Evolutionary conservation across 2,888 invertebrate species (phyloP).

Genomic region (Biston stratarius): DNA sequence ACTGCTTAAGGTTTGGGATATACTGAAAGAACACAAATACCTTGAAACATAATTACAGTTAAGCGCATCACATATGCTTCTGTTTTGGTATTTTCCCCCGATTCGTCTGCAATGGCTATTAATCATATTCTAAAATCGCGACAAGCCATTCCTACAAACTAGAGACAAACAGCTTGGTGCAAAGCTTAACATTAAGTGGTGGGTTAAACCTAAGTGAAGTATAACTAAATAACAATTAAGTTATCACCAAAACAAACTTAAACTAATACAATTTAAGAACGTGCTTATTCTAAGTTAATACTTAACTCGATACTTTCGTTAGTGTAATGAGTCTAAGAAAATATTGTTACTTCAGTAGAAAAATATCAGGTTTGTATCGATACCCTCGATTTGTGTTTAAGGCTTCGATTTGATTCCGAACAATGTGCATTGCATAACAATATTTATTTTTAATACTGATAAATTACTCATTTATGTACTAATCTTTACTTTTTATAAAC

Average conservation of each 20-base stretch:
- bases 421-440: no score
- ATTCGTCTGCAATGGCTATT: background rate
- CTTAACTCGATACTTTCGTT: slow-evolving; percentile 23
- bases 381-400: slow-evolving; percentile 8
- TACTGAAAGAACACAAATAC: no score
- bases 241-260: slow-evolving; percentile 46
- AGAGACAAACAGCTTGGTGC: slow-evolving; percentile 35
- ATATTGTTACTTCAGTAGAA: slow-evolving; percentile 22
- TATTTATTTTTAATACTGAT: no score
- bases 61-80: no score
- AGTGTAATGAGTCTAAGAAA: slow-evolving; percentile 30
- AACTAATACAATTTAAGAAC: slow-evolving; percentile 28
- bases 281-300: slow-evolving; percentile 33
- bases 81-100: no score
- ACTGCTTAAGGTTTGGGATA: no score
- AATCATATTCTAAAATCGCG: slow-evolving; percentile 21
- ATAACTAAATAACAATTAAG: slow-evolving; percentile 61
- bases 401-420: background rate
- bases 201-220: slow-evolving; percentile 51
- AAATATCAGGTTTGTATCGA: slow-evolving; percentile 26
- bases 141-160: slow-evolving; percentile 16
- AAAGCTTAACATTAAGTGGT: slow-evolving; percentile 49
- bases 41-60: no score
- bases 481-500: no score
- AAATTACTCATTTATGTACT: background rate